These are phyloP conservation scores for Amphipoea oculea DNA, from an alignment of 2,888 invertebrate genomes.

Conservation along the genomic window DNA sequence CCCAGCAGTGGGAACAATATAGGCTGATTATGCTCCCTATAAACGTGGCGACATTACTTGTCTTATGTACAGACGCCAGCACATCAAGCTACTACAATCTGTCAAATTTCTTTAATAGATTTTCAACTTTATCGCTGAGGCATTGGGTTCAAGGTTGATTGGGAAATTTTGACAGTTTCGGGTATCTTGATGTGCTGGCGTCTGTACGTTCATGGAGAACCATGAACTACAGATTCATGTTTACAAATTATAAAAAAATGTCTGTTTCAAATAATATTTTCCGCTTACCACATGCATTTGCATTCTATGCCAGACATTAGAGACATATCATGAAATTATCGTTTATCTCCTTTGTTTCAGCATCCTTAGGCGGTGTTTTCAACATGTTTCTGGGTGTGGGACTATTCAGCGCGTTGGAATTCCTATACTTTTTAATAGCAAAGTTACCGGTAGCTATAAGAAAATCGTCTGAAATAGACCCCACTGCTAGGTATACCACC, in stretches of 20 bases:
- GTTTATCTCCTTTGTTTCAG: slow-evolving; percentile 72
- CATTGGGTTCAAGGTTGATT: no score
- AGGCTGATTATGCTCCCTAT: no score
- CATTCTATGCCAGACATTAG: neutral
- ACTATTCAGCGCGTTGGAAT: slow-evolving; percentile 83
- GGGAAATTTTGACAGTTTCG: no score
- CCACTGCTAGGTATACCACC: neutral
- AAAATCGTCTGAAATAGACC: slow-evolving; percentile 62
- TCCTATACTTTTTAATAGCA: slow-evolving; percentile 75
- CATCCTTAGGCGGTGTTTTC: slow-evolving; percentile 86
- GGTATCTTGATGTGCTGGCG: no score
- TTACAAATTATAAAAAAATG: neutral
- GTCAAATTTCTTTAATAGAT: no score
- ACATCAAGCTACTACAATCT: no score
- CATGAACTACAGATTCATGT: no score
- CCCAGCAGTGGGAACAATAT: no score
- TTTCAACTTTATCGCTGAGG: no score
- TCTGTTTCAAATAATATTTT: neutral
- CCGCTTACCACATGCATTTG: neutral
- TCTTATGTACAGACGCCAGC: no score
- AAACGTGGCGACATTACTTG: no score
- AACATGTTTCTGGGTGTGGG: slow-evolving; percentile 88
- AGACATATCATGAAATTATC: neutral
- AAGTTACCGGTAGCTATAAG: slow-evolving; percentile 71
- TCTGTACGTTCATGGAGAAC: neutral